Evolutionary conservation across 2,888 invertebrate genomes (phyloP), one percentile per base, ranked within the genome.

Genomic region (Ypsolopha sequella): DNA sequence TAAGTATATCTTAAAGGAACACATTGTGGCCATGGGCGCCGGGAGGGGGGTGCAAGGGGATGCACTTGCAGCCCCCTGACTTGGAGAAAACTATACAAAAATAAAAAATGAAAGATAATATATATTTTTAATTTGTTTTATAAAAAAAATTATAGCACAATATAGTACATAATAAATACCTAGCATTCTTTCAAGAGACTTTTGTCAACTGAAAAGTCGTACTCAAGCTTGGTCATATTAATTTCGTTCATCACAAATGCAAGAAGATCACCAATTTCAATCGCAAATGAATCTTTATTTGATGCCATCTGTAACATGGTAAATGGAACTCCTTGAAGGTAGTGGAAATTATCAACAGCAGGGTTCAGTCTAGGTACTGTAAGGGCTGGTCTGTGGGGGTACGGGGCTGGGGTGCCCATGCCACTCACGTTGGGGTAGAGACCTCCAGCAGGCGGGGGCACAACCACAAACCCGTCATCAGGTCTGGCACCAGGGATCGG

Each of bases 301-400:
- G 78, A 61, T 7, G 73, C 76, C 66, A 80, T 72, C 60, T 85
- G 76, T 7, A 89, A 67, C 56, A 90, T 60, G 13, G 80, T 69
- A 58, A 90, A 90, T 0, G 89, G 90, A 0, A 90, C 88, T 38
- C 86, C 88, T 60, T 81, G 87, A 7, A 90, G 65, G 56, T 89
- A 88, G 63, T 85, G 81, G 55, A 86, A 82, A 6, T 69, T 66
- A 4, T 66, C 72, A 41, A 84, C 85, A 45, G 66, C 57, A 7
- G 58, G 11, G 41, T 49, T 55, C 2, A 61, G 52, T 48, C 61
- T 65, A 1, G 60, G 59, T 3, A 61, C 55, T 0, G 82, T 80
- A 0, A 82, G 84, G 1, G 81, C 80, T 6, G 79, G 78, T 39
- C 80, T 66, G 48, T 66, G 69, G 2, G 51, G 43, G 35, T 48